Percentiles rank a stretch among this genome's conserved stretches.
phyloP scores from a whole-genome alignment of 1,140 invertebrate species.

The Temnothorax longispinosus region DNA sequence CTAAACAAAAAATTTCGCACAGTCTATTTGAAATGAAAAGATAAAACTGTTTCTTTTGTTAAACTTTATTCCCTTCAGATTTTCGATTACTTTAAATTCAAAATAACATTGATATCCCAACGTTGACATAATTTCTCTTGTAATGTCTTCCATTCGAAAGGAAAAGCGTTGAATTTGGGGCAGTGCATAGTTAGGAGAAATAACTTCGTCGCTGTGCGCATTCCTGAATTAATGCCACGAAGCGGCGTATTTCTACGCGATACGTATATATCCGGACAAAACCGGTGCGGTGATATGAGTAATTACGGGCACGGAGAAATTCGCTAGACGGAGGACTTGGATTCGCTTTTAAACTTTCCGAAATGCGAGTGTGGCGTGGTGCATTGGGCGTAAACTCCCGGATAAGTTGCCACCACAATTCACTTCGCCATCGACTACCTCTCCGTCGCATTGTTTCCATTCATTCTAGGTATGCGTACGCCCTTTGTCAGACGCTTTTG shows the following conservation, averaged over 20 bases:
- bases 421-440: slow-evolving; percentile 61
- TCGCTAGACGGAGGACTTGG: slow-evolving; percentile 63
- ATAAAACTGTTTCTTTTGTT: background rate
- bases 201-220: background rate
- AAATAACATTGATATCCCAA: background rate
- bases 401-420: slow-evolving; percentile 68
- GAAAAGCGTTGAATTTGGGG: slow-evolving; percentile 10
- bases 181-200: background rate
- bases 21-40: background rate
- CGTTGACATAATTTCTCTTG: background rate
- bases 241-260: background rate
- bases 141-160: slow-evolving; percentile 14
- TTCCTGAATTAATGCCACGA: slow-evolving; percentile 24
- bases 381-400: slow-evolving; percentile 67
- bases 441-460: slow-evolving; percentile 70
- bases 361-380: slow-evolving; percentile 47
- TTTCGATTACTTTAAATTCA: background rate
- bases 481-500: slow-evolving; percentile 68
- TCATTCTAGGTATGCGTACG: slow-evolving; percentile 66
- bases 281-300: slow-evolving; percentile 14
- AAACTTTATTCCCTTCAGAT: background rate
- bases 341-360: slow-evolving; percentile 72
- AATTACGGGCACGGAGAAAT: slow-evolving; percentile 59
- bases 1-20: background rate
- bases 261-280: slow-evolving; percentile 13